phyloP scores from a whole-genome alignment of 2,797 vertebrate genomes.

The Aphelocoma californica region DNA sequence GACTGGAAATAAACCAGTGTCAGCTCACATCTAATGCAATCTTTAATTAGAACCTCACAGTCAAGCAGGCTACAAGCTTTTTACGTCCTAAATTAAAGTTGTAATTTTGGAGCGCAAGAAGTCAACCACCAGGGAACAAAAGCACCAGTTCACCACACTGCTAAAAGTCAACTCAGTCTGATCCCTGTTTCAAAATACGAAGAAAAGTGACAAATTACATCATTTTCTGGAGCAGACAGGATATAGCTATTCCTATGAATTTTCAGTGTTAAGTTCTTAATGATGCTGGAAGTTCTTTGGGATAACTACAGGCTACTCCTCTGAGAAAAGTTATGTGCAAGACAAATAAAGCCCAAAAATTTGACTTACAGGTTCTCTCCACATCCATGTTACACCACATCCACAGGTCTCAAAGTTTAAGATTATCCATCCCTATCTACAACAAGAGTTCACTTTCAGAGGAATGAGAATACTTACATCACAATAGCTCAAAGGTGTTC shows the following conservation, averaged over 20 bases:
- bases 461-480: slow-evolving; percentile 7
- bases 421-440: neutral
- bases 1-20: slow-evolving; percentile 30
- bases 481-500: slow-evolving; percentile 52
- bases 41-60: slow-evolving; percentile 24
- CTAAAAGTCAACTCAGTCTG: neutral
- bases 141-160: neutral
- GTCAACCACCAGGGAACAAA: neutral
- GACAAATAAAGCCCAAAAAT: neutral
- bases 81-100: slow-evolving; percentile 2
- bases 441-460: neutral
- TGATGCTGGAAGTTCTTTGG: neutral
- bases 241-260: neutral
- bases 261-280: slow-evolving; percentile 1
- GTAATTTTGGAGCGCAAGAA: slow-evolving; percentile 10
- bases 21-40: slow-evolving; percentile 16
- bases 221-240: neutral
- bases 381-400: neutral
- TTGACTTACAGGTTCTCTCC: neutral
- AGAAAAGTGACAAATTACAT: neutral
- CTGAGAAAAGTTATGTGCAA: neutral
- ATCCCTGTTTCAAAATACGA: neutral
- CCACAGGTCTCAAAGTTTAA: slow-evolving; percentile 12
- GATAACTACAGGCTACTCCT: neutral
- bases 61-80: slow-evolving; percentile 10